Evolutionary conservation across 2,113 vertebrate genomes (phyloP).

Genomic region (Pyrgilauda ruficollis): DNA sequence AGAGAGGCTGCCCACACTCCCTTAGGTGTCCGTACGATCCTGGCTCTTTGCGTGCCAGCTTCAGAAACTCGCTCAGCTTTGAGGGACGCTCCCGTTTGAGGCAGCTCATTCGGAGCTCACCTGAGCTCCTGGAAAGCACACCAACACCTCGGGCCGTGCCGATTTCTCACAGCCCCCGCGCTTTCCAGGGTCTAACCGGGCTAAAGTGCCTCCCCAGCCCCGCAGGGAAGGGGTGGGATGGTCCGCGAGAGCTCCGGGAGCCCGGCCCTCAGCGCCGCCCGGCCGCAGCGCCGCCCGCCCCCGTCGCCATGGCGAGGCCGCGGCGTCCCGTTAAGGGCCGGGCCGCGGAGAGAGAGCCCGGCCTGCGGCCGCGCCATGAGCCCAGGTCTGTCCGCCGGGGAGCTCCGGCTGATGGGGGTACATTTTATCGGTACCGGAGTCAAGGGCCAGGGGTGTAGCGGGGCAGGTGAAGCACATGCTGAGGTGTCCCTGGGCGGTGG

Average conservation of each 20-base stretch:
- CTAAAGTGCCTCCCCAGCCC: accelerated
- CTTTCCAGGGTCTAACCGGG: accelerated
- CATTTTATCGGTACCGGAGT: not conserved
- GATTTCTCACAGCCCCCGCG: accelerated
- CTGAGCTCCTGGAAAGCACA: not conserved
- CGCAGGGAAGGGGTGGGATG: no score
- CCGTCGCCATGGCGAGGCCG: conserved; percentile 56
- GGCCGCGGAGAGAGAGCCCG: no score
- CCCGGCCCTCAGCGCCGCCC: not conserved
- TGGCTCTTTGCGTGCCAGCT: not conserved
- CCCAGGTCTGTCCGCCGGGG: not conserved
- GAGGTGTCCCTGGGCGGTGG: not conserved
- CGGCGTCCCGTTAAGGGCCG: not conserved
- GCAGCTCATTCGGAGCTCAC: not conserved
- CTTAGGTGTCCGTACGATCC: accelerated
- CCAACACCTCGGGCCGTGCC: accelerated
- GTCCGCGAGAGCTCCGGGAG: no score
- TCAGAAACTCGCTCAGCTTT: not conserved
- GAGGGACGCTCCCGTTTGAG: not conserved
- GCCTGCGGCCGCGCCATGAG: not conserved
- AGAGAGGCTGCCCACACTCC: not conserved
- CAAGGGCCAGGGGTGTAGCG: not conserved
- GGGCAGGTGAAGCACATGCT: not conserved
- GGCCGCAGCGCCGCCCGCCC: not conserved
- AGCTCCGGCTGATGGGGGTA: accelerated